A percentile compares a stretch with the other conserved stretches of the same genome.
Evolutionary conservation across 2,113 vertebrate species (phyloP).

Genomic region (Apodemus speciosus): DNA sequence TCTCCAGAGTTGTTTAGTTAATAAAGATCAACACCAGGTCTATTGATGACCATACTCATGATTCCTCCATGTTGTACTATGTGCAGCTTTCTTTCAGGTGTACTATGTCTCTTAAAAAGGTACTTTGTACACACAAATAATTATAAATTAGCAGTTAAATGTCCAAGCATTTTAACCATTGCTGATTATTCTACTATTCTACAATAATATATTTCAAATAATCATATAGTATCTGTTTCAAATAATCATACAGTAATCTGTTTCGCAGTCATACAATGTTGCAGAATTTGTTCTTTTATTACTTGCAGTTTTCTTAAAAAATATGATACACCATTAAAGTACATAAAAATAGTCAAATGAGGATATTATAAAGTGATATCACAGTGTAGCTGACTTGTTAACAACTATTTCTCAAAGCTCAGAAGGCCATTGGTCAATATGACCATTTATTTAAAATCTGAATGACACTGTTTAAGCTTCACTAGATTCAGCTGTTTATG

Average conservation of each 20-base stretch:
- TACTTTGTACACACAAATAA: neutral
- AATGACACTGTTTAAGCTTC: slow-evolving; percentile 2
- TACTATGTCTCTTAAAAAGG: neutral
- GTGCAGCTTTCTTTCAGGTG: neutral
- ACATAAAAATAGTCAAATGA: slow-evolving; percentile 2
- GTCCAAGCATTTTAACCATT: neutral
- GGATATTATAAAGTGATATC: neutral
- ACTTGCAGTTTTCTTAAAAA: neutral
- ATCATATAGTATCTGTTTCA: neutral
- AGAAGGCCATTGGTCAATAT: slow-evolving; percentile 33
- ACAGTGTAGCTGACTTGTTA: neutral
- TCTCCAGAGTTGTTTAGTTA: neutral
- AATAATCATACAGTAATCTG: neutral
- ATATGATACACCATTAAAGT: neutral
- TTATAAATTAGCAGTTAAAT: neutral
- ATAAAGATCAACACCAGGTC: neutral
- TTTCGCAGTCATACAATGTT: neutral
- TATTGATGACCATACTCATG: neutral
- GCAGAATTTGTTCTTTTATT: neutral
- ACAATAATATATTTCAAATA: slow-evolving; percentile 16
- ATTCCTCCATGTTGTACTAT: neutral
- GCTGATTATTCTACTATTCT: neutral
- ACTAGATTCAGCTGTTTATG: neutral
- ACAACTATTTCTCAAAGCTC: slow-evolving; percentile 9
- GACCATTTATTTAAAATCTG: slow-evolving; percentile 28